Base-by-base conservation (phyloP, 2,888 invertebrate genomes). In the Junonia oenone region DNA sequence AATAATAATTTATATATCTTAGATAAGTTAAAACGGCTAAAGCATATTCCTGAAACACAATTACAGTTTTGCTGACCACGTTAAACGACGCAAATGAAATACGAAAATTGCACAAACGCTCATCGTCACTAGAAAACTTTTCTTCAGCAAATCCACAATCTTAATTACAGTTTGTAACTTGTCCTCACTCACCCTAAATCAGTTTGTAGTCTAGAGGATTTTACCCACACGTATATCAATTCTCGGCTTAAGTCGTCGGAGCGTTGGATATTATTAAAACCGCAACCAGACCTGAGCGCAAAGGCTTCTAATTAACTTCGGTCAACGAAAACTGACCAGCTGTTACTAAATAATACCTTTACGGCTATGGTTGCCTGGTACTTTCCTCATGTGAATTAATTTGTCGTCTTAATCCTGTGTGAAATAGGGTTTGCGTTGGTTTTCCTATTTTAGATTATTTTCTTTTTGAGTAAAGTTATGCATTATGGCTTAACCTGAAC, bases 221-320 rank as follows among this genome's bases (percentile, higher is more conserved):
- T 50, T 50, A 17, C 53, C 47, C 56, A 52, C 56, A 53, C 78
- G 52, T 58, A 78, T 81, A 81, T 84, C 78, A 82, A 83, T 83
- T 76, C 73, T 63, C 65, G 56, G 65, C 67, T 69, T 68, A 69
- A 68, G 66, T 69, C 68, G 63, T 58, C 61, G 72, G 77, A 75
- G 78, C 72, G 71, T 71, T 64, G 65, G 73, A 73, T 76, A 81
- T 83, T 81, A 86, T 85, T 81, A 82, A 83, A 85, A 81, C 84
- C 83, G 68, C 85, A 79, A 69, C 65, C 73, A 71, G 71, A 76
- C 78, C 73, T 68, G 63, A 63, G 67, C 63, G 65, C 51, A 55
- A 75, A 72, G 71, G 76, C 73, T 79, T 78, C 81, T 83, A 85
- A 88, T 88, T 87, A 84, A 84, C 79, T 83, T 73, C 65, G 73